These are phyloP conservation scores for Drosophila melanogaster DNA, from an alignment of 1,140 invertebrate species.

Conservation along the genomic window Release_6_plus_ISO1_MT NT_033777.3:31976501-31977000, in stretches of 20 bases:
- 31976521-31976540: neutral
- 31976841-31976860: neutral
- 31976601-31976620: neutral
- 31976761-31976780: slow-evolving; percentile 68
- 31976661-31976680: slow-evolving; percentile 71
- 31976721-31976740: slow-evolving; percentile 17
- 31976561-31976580: neutral
- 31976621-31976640: neutral
- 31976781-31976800: slow-evolving; percentile 57
- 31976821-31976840: neutral
- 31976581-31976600: too few species aligned
- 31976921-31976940: slow-evolving; percentile 23
- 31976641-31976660: neutral
- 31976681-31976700: slow-evolving; percentile 21
- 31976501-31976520: slow-evolving; percentile 48
- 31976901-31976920: neutral
- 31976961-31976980: slow-evolving; percentile 35
- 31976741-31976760: slow-evolving; percentile 62
- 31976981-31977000: slow-evolving; percentile 10
- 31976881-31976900: too few species aligned
- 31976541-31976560: neutral
- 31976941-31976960: slow-evolving; percentile 30
- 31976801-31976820: slow-evolving; percentile 16
- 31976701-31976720: slow-evolving; percentile 57
- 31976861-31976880: slow-evolving; percentile 14